Percentiles rank a stretch among this genome's conserved stretches.
These are phyloP conservation scores for Drosophila vallismaia DNA, from an alignment of 2,888 invertebrate genomes.

Conservation along the genomic window DNA sequence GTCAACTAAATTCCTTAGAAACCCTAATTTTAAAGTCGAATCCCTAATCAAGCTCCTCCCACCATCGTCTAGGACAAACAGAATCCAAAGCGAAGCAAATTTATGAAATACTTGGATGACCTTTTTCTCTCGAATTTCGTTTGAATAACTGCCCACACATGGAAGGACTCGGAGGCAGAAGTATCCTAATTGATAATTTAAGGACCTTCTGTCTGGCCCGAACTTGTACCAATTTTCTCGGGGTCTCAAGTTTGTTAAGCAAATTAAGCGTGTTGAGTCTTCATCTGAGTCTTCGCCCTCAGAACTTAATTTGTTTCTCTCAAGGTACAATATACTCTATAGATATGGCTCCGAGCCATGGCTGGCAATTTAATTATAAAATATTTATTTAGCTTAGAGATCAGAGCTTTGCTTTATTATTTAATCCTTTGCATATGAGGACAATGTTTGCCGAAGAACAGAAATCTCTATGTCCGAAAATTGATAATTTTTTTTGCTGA, in stretches of 20 bases:
- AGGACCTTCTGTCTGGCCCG: conserved; percentile 34
- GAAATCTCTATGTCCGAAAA: conserved; percentile 4
- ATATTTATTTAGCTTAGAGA: conserved; percentile 41
- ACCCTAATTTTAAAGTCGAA: not conserved
- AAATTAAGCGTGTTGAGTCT: conserved; percentile 17
- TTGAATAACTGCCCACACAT: conserved; percentile 39
- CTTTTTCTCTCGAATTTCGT: conserved; percentile 34
- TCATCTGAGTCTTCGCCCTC: not conserved
- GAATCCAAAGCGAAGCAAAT: not conserved
- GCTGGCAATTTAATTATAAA: conserved; percentile 36
- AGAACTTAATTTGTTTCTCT: conserved; percentile 18
- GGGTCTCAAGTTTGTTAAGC: conserved; percentile 14
- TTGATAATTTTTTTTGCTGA: conserved; percentile 17
- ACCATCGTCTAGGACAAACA: conserved; percentile 1
- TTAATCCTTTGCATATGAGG: conserved; percentile 19
- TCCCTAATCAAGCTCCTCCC: not conserved
- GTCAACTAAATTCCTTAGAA: no score
- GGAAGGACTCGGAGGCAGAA: conserved; percentile 17
- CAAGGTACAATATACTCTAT: no score
- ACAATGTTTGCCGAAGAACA: not conserved
- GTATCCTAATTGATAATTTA: conserved; percentile 42
- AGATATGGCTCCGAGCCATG: conserved; percentile 7
- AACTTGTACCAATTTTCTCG: conserved; percentile 1
- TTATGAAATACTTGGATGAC: conserved; percentile 31
- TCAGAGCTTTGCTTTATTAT: conserved; percentile 36